phyloP scores from a whole-genome alignment of 2,113 vertebrate species.

The Pangasianodon gigas region DNA sequence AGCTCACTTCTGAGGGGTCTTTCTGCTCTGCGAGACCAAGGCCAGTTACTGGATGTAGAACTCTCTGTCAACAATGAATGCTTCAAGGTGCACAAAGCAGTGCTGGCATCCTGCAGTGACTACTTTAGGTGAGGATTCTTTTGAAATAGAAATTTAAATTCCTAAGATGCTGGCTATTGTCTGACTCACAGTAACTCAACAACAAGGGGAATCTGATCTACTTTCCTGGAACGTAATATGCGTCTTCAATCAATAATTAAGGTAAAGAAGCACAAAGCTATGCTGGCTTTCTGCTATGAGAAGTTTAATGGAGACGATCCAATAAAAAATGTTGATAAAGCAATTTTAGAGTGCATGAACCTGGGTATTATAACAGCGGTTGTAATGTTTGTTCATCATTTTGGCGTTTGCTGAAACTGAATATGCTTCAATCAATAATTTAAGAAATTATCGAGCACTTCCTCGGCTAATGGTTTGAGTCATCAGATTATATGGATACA shows the following conservation, averaged over 20 bases:
- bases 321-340: background rate
- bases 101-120: constrained; percentile 96
- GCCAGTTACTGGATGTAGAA: constrained; percentile 92
- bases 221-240: constrained; percentile 21
- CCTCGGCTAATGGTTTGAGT: background rate
- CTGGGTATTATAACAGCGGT: background rate
- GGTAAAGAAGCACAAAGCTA: background rate
- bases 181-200: background rate
- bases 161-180: background rate
- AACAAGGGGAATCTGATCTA: background rate
- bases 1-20: constrained; percentile 89
- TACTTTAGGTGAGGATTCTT: constrained; percentile 87
- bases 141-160: background rate
- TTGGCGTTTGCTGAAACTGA: background rate
- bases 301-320: background rate
- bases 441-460: background rate
- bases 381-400: background rate
- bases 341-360: background rate
- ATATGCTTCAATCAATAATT: constrained; percentile 20
- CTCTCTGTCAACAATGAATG: constrained; percentile 88
- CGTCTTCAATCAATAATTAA: constrained; percentile 22
- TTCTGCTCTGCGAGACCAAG: constrained; percentile 85
- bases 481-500: background rate
- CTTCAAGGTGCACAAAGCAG: constrained; percentile 94
- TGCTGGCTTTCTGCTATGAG: background rate